Base-by-base conservation (phyloP, 2,888 invertebrate species). In the Oscheius onirici region DNA sequence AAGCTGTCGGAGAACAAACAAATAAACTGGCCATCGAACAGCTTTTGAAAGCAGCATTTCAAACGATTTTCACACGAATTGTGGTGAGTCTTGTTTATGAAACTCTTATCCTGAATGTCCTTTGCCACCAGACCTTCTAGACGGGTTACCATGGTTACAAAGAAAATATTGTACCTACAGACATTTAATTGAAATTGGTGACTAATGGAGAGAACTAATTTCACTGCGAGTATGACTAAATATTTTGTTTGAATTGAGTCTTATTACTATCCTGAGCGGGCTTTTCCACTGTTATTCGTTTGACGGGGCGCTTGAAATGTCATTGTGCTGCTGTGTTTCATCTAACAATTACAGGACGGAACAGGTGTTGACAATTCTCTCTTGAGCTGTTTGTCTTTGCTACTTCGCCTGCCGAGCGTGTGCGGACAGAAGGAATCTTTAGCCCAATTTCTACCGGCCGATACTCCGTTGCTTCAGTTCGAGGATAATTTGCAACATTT, bases 331-430 rank as follows among this genome's bases (percentile, higher is more conserved):
- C 34, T 34, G 34, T n/a, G n/a, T 52, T 34, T 34, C 8, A 57
- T 57, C 3, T 6, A 28, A 15, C 15, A 26, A 13, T 57, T 57
- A 57, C 57, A 57, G 57, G 28, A 34, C 57, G 28, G 11, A 17
- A 15, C 34, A n/a, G 13, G 13, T 20, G 57, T 34, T 20, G 46
- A 61, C 28, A 43, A 15, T 26, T 26, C 61, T 17, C 46, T 61
- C 20, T 61, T 61, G 63, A 63, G 43, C 28, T 66, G 54, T 66
- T 66, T 66, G 54, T 54, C 66, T 66, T 63, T 63, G 54, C 54
- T 66, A 41, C 40, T 66, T 34, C 66, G 66, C 24, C 10, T 66
- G 24, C 66, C 66, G 20, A n/a, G 46, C 13, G 55, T 66, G 20
- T 43, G 55, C n/a, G 24, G 20, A n/a, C 6, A 43, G 1, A 66